These are phyloP conservation scores for Allygus modestus DNA, from an alignment of 2,888 invertebrate genomes.

Conservation along the genomic window DNA sequence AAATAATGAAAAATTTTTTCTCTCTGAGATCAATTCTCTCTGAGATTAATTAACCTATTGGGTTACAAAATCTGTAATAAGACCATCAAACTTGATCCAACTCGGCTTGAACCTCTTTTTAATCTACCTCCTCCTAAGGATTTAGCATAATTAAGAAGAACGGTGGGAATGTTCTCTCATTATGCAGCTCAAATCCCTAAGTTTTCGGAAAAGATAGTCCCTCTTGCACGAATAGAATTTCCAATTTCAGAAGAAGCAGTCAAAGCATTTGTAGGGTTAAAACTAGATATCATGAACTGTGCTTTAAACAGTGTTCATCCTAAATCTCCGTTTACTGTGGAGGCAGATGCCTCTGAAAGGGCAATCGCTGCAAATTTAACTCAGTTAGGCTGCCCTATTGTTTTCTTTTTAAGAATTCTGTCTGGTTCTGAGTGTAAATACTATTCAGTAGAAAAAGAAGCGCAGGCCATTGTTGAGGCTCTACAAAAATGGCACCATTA, in stretches of 20 bases:
- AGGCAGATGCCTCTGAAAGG: neutral
- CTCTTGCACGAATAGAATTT: neutral
- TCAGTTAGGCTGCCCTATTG: slow-evolving; percentile 54
- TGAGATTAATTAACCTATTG: slow-evolving; percentile 14
- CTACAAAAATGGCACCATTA: slow-evolving; percentile 65
- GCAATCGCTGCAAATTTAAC: neutral
- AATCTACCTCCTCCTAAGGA: neutral
- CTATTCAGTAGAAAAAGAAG: slow-evolving; percentile 62
- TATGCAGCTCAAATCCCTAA: neutral
- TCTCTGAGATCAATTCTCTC: neutral
- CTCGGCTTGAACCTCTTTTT: neutral
- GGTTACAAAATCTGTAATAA: neutral
- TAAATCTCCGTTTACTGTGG: neutral
- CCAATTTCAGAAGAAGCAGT: neutral
- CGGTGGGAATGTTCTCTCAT: neutral
- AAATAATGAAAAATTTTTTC: slow-evolving; percentile 59
- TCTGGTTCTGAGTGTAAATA: neutral
- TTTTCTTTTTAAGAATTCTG: slow-evolving; percentile 54
- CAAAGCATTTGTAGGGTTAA: slow-evolving; percentile 2
- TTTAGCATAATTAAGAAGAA: neutral
- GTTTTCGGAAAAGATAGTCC: neutral
- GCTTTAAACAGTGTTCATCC: neutral
- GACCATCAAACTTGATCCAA: neutral
- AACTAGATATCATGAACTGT: neutral
- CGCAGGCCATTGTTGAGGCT: slow-evolving; percentile 65